phyloP scores from a whole-genome alignment of 2,797 vertebrate genomes.

The Thaleichthys pacificus region DNA sequence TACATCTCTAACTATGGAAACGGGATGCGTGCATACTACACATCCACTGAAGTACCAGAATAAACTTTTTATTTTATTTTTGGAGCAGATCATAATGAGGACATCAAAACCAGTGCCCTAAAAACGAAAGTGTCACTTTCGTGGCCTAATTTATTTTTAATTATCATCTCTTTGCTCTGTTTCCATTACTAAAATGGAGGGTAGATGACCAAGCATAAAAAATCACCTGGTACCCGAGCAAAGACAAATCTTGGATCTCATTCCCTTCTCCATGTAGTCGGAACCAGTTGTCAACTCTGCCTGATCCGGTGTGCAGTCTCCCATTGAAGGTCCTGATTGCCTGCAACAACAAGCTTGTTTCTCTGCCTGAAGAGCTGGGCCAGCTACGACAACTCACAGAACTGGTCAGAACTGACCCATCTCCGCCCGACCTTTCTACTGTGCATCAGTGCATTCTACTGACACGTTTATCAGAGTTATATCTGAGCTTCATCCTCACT shows the following conservation, averaged over 20 bases:
- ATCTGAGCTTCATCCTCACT: background rate
- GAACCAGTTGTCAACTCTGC: conserved; percentile 92
- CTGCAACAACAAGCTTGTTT: conserved; percentile 95
- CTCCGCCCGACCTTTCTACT: background rate
- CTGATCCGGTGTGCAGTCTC: conserved; percentile 85
- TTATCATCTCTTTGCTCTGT: background rate
- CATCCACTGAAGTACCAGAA: background rate
- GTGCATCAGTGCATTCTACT: no score
- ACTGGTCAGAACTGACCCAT: conserved; percentile 76
- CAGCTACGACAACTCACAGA: conserved; percentile 88
- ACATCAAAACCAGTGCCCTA: no score
- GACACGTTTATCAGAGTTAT: background rate
- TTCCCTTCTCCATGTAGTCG: conserved; percentile 75
- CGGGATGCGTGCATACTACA: background rate
- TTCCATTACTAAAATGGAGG: no score
- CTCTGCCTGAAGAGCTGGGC: conserved; percentile 92
- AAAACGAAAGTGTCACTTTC: no score
- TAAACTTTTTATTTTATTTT: no score
- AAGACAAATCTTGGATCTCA: background rate
- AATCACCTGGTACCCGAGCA: no score
- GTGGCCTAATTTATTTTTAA: background rate
- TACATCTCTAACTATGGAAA: no score
- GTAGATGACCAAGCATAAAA: no score
- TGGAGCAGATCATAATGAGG: no score
- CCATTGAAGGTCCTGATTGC: conserved; percentile 95